These are phyloP conservation scores for Piezodorus guildinii DNA, from an alignment of 1,140 invertebrate species.

Conservation along the genomic window DNA sequence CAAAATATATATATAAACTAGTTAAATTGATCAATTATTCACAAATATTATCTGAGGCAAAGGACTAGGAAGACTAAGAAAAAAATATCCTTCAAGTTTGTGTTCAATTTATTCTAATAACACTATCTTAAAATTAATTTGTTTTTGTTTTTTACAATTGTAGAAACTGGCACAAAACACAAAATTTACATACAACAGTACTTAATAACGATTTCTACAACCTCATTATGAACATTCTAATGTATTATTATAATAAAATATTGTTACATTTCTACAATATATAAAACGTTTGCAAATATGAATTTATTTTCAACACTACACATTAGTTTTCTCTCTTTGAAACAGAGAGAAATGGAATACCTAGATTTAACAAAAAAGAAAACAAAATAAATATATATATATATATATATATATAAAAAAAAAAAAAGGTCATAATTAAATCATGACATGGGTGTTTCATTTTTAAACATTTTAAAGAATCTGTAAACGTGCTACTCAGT, in stretches of 20 bases:
- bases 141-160: too few species aligned
- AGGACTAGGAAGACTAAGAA: too few species aligned
- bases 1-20: too few species aligned
- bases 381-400: not conserved
- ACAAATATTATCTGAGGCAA: too few species aligned
- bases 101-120: too few species aligned
- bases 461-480: not conserved
- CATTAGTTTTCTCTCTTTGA: not conserved
- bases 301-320: not conserved
- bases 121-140: too few species aligned
- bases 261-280: slow-evolving; percentile 8
- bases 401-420: not conserved
- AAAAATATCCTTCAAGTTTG: too few species aligned
- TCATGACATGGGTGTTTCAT: not conserved
- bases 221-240: not conserved
- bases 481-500: slow-evolving; percentile 12
- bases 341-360: not conserved
- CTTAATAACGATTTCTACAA: not conserved
- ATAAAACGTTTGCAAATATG: too few species aligned
- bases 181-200: slow-evolving; percentile 7
- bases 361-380: not conserved
- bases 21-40: too few species aligned
- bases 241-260: slow-evolving; percentile 12
- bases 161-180: slow-evolving; percentile 14
- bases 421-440: not conserved